A percentile compares a stretch with the other conserved stretches of the same genome.
phyloP scores from a whole-genome alignment of 2,113 vertebrate species.

The Alethe diademata region DNA sequence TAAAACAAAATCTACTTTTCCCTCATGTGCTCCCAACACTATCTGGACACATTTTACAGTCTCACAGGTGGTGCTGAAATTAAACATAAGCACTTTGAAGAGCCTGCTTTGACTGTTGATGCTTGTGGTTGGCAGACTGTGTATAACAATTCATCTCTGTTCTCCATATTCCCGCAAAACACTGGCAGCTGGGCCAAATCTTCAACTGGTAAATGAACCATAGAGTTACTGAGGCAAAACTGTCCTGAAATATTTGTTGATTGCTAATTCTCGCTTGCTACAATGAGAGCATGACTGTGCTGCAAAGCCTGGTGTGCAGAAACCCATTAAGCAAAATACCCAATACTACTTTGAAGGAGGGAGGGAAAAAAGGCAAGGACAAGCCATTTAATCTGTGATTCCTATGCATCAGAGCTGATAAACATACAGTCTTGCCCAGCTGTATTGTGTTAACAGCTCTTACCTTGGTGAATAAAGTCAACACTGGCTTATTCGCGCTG shows the following conservation, averaged over 20 bases:
- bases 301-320: neutral
- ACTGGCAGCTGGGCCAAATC: neutral
- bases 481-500: slow-evolving; percentile 64
- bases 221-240: neutral
- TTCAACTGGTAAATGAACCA: neutral
- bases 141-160: neutral
- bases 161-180: neutral
- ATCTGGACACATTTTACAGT: neutral
- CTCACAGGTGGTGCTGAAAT: neutral
- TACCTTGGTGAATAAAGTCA: slow-evolving; percentile 90
- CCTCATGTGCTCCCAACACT: neutral
- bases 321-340: neutral
- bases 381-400: neutral
- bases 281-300: neutral
- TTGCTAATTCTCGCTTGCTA: neutral
- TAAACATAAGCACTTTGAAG: neutral
- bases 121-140: neutral
- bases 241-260: neutral
- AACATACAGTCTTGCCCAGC: neutral
- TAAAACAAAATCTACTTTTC: neutral
- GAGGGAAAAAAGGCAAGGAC: neutral
- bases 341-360: neutral
- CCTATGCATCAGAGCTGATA: neutral
- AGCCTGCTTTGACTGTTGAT: neutral
- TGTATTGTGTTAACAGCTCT: neutral